Percentiles rank a stretch among this genome's conserved stretches.
phyloP scores from a whole-genome alignment of 2,113 vertebrate genomes.

The Cheilinus undulatus region DNA sequence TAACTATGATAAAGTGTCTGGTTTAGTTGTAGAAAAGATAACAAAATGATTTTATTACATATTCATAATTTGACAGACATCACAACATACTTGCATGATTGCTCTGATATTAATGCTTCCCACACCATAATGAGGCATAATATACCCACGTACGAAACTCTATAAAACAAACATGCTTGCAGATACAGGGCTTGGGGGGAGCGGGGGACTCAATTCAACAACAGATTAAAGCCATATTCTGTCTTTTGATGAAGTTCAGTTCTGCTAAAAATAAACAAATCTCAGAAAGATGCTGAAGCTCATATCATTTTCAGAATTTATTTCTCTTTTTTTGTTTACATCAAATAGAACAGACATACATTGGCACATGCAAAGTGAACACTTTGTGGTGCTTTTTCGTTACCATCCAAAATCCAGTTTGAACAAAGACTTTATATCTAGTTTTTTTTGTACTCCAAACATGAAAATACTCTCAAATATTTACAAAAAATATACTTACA shows the following conservation, averaged over 20 bases:
- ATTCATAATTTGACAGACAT: constrained; percentile 78
- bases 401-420: constrained; percentile 76
- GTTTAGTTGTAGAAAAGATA: constrained; percentile 80
- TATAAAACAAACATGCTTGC: constrained; percentile 81
- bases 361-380: constrained; percentile 84
- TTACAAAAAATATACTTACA: constrained; percentile 82
- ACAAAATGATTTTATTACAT: constrained; percentile 82
- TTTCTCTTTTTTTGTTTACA: constrained; percentile 72
- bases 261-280: constrained; percentile 61
- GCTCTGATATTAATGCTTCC: constrained; percentile 67
- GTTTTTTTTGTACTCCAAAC: constrained; percentile 78
- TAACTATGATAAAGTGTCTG: constrained; percentile 55
- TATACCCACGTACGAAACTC: constrained; percentile 70
- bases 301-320: constrained; percentile 77
- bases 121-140: constrained; percentile 71
- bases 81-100: constrained; percentile 81
- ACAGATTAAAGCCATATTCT: constrained; percentile 80
- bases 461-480: constrained; percentile 85
- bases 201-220: constrained; percentile 55
- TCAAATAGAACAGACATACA: constrained; percentile 84
- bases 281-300: constrained; percentile 72
- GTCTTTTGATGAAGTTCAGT: constrained; percentile 47
- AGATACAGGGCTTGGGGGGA: constrained; percentile 50
- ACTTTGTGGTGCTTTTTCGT: constrained; percentile 81
- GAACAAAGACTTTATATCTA: constrained; percentile 79